Percentiles rank a stretch among this genome's conserved stretches.
These are phyloP conservation scores for Spilogale gracilis DNA, from an alignment of 2,113 vertebrate species.

Conservation along the genomic window DNA sequence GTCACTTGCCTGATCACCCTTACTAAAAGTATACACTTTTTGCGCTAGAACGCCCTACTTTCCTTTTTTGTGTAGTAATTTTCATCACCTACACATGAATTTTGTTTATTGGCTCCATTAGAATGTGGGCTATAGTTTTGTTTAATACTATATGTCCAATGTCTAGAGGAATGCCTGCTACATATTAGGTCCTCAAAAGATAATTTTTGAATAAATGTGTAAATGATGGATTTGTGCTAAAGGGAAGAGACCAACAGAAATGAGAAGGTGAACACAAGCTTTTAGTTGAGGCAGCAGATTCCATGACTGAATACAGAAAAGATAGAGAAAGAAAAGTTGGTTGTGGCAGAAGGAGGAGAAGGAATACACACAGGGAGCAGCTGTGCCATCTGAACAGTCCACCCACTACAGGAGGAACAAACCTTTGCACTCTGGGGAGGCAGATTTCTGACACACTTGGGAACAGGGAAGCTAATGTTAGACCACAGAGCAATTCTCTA, in stretches of 20 bases:
- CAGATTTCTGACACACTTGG: neutral
- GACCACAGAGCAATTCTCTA: neutral
- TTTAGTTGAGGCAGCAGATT: neutral
- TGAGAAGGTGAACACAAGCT: neutral
- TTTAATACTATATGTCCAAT: neutral
- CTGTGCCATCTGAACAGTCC: neutral
- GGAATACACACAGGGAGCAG: neutral
- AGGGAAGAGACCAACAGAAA: neutral
- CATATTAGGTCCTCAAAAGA: neutral
- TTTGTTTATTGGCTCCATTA: neutral
- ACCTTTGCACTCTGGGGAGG: neutral
- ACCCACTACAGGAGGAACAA: neutral
- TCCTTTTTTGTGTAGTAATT: neutral
- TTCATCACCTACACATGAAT: neutral
- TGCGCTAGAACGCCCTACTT: neutral
- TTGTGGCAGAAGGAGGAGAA: neutral
- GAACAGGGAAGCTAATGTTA: neutral
- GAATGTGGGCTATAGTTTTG: neutral
- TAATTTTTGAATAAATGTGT: neutral
- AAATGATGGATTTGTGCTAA: neutral
- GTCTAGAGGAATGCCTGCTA: neutral
- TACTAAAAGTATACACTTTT: neutral
- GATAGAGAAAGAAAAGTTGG: neutral
- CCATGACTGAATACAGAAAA: rapidly evolving
- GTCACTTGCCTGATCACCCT: neutral